Evolutionary conservation across 1,140 invertebrate species (phyloP), one percentile per base, ranked within the genome.

Genomic region (Drosophila equinoxialis): DNA sequence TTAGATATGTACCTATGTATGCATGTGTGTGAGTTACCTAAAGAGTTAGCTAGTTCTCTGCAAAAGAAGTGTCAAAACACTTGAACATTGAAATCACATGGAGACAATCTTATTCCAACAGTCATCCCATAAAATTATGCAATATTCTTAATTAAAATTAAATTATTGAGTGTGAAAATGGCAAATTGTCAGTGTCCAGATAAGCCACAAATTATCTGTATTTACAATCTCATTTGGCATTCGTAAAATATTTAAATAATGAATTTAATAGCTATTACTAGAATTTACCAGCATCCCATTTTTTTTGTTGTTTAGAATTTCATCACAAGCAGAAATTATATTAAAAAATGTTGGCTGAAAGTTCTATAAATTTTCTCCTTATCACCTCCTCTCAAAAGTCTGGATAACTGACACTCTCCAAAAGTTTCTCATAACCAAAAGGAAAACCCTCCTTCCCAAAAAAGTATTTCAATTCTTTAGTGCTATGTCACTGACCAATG

Each of bases 101-200:
- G 3, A 51, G 45, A 51, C 8, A 51, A 48, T 10, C 17, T 8
- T 37, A 3, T 37, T 3, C 5, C 6, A 20, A 51, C 11, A 23
- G 45, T 51, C 45, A 51, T 51, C 17, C 45, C 17, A 48, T 48
- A 2, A 51, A 51, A 23, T 51, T 51, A 23, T 51, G 8, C n/a
- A 51, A 51, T 23, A 51, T 23, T 5, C 20, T 51, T 23, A 51
- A 23, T 51, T 51, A 20, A 51, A 51, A 51, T 5, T 23, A 23
- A 51, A 51, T 51, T 51, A 51, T 51, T 51, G 4, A 51, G 45
- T 23, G 45, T 51, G 45, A 51, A 51, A 51, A 51, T 51, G 10
- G 45, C 45, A 51, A 23, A 51, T 51, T 23, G 17, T 23, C 17
- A 23, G 17, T 11, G 8, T 5, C 8, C 8, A 51, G 45, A 51